Base-by-base conservation (phyloP, 2,797 vertebrate species). In the Enteromius fasciolatus region DNA sequence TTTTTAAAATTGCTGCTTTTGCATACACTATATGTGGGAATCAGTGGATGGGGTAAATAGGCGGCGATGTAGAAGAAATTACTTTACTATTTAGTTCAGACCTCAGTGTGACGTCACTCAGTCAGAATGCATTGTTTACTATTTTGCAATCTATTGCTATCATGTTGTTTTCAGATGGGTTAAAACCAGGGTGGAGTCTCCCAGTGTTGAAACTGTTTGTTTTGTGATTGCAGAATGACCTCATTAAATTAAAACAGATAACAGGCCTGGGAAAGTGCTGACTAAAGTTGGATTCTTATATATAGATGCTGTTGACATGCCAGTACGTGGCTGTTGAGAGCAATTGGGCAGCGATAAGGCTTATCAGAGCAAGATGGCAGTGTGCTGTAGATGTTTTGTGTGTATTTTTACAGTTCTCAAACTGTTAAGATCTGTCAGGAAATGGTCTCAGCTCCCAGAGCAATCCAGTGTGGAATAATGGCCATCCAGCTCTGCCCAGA, bases 221-320 rank as follows among this genome's bases (percentile, higher is more conserved):
- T 78, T 80, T 83, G 11, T 23, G 46, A 78, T 74, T 41, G 46
- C 46, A 50, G 39, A 6, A 44, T 76, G 72, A 80, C 39, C 17
- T 76, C 66, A 83, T 67, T 57, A 61, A 80, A 72, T 67, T 33
- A 86, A 78, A 78, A 31, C 41, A 59, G 72, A 83, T 67, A 76
- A 48, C 39, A 48, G 11, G 15, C 14, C 7, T 44, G 59, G 52
- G 28, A 41, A 76, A 25, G 11, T 77, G 54, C 50, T 78, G 67
- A 23, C 31, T 66, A 61, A 82, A 74, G 67, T 31, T 52, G 0
- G 61, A 9, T 70, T 77, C 44, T 78, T 28, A 18, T 67, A 36
- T 61, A 46, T 54, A 52, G 54, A 44, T 76, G 33, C 11, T 41
- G 48, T 70, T 72, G 10, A 81, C 52, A 54, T 85, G 20, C 66